Evolutionary conservation across 2,888 invertebrate genomes (phyloP).

Genomic region (Thelaira solivaga): DNA sequence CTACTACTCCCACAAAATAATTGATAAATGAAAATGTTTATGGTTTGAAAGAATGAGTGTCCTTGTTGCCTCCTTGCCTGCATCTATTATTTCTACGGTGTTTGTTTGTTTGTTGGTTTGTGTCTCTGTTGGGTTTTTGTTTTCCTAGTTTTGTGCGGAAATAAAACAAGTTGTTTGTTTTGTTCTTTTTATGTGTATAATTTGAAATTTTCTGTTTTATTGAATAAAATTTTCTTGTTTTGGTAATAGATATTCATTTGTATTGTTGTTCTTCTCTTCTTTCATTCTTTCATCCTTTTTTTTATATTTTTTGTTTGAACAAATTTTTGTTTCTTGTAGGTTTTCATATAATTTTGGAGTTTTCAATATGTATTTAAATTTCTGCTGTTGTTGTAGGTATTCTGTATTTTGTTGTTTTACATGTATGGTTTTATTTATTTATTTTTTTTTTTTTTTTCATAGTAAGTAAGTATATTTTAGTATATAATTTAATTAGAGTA

Average conservation of each 20-base stretch:
- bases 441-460: constrained; percentile 35
- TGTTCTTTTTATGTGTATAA: constrained; percentile 65
- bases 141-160: constrained; percentile 53
- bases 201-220: constrained; percentile 65
- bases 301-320: constrained; percentile 17
- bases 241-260: constrained; percentile 50
- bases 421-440: constrained; percentile 50
- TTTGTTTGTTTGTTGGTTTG: neutral
- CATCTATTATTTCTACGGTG: no score
- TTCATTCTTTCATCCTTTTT: no score
- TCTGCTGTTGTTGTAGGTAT: constrained; percentile 54
- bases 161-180: constrained; percentile 65
- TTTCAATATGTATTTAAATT: constrained; percentile 56
- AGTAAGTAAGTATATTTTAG: constrained; percentile 56
- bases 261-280: no score
- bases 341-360: constrained; percentile 24
- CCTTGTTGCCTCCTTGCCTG: no score
- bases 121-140: constrained; percentile 16
- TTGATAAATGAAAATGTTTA: no score
- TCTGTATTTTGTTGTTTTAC: constrained; percentile 50
- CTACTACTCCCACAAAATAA: no score
- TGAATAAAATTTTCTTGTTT: constrained; percentile 63
- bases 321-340: constrained; percentile 46
- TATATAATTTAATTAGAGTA: constrained; percentile 54
- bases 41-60: no score